Evolutionary conservation across 2,797 vertebrate species (phyloP), one percentile per base, ranked within the genome.

Genomic region (Sitta carolinensis): DNA sequence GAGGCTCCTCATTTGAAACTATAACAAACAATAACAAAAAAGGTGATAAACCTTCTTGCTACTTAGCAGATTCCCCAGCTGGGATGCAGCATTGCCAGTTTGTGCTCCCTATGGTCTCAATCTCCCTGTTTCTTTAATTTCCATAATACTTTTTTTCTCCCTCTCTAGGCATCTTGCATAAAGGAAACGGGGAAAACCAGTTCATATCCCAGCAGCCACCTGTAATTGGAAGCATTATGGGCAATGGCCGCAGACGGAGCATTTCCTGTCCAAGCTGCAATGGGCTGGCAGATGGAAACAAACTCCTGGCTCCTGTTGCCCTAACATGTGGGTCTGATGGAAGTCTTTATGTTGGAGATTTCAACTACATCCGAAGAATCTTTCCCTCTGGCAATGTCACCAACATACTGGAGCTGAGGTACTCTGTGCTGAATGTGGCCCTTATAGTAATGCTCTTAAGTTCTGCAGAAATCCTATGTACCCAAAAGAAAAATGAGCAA

Each of bases 241-340:
- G 99, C 63, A 99, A 99, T 0, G 99, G 99, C 26, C 98, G 99
- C 62, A 97, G 98, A 52, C 98, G 99, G 58, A 99, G 99, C 96
- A 99, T 99, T 97, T 99, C 99, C 87, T 99, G 99, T 95, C 99
- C 99, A 25, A 99, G 99, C 97, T 99, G 99, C 97, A 99, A 99
- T 3, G 99, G 99, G 87, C 98, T 99, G 7, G 99, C 99, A 13
- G 99, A 99, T 11, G 99, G 99, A 64, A 99, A 99, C 98, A 99
- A 99, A 94, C 99, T 99, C 87, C 98, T 99, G 95, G 99, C 99
- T 52, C 99, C 99, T 0, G 98, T 99, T 91, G 99, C 99, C 72
- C 97, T 99, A 89, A 98, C 99, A 1, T 99, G 99, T 29, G 99
- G 99, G 79, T 98, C 99, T 0, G 99, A 99, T 27, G 99, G 99